Base-by-base conservation (phyloP, 2,888 invertebrate genomes). In the Hanleya hanleyi region DNA sequence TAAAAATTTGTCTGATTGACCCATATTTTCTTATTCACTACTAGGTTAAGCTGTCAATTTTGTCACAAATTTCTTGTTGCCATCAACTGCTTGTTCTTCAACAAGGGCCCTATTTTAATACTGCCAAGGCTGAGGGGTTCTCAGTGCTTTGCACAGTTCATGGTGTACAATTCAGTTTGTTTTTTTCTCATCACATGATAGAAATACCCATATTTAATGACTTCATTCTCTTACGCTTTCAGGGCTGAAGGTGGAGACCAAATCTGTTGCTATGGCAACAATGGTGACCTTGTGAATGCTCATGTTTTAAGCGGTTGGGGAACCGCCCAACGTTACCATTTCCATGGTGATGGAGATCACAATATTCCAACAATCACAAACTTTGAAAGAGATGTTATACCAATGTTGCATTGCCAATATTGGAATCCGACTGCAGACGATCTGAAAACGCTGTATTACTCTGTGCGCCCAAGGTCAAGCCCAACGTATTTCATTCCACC, bases 341-440 rank as follows among this genome's bases (percentile, higher is more conserved):
- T 81, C 66, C 73, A 73, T 67, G 78, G 83, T 78, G 83, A 83
- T 79, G 80, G 81, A 61, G 68, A 71, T 29, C 73, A 69, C 29
- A 68, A 80, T 57, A 81, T 84, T 71, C 86, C 87, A 29, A 85
- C 74, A 70, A 84, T 87, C 69, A 81, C 84, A 15, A 84, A 83
- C 74, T 84, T 83, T 73, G 72, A 81, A 73, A 70, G 81, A 38
- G 86, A 87, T 74, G 70, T 86, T 36, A 72, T 84, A 32, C 84
- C 87, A 22, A 79, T 74, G 66, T 73, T 86, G 49, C 86, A 87
- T 64, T 87, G 87, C 71, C 86, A 86, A 75, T 77, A 79, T 70
- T 64, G 15, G 85, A 79, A 69, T 83, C 83, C 9, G 15, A 37
- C 4, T 64, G 64, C 35, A 22, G 35, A 35, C 36, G 18, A 22